Evolutionary conservation across 2,113 vertebrate species (phyloP).

Genomic region (Onychorhynchus coronatus): DNA sequence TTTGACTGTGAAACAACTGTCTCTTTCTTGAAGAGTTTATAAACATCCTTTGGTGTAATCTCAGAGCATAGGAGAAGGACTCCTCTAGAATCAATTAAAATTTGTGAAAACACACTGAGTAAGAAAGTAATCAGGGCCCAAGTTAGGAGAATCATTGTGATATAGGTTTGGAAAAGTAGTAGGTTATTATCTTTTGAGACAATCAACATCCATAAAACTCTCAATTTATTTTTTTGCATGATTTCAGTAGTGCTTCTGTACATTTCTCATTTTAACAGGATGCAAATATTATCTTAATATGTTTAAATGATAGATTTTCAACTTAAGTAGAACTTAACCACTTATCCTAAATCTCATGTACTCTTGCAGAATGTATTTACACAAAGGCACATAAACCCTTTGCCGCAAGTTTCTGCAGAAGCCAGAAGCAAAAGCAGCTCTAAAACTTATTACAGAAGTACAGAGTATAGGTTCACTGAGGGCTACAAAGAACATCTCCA

Average conservation of each 20-base stretch:
- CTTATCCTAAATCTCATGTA: not conserved
- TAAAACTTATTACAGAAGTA: not conserved
- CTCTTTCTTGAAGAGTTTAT: not conserved
- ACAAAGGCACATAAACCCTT: not conserved
- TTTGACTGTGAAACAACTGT: not conserved
- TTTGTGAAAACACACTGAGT: not conserved
- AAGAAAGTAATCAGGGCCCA: not conserved
- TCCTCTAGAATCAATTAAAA: not conserved
- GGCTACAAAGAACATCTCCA: not conserved
- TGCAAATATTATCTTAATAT: not conserved
- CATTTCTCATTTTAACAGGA: not conserved
- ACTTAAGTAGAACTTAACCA: not conserved
- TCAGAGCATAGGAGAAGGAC: not conserved
- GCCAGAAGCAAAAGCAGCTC: not conserved
- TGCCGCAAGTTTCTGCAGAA: not conserved
- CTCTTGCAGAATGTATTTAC: not conserved
- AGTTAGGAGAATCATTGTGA: not conserved
- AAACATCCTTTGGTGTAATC: not conserved
- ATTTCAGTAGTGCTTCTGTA: not conserved
- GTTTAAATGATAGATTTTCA: not conserved
- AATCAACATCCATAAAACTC: not conserved
- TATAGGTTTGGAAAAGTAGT: not conserved
- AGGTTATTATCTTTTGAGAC: not conserved
- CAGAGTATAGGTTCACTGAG: not conserved
- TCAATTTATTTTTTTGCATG: not conserved